phyloP scores from a whole-genome alignment of 2,888 invertebrate genomes.

The Tetragonula carbonaria region DNA sequence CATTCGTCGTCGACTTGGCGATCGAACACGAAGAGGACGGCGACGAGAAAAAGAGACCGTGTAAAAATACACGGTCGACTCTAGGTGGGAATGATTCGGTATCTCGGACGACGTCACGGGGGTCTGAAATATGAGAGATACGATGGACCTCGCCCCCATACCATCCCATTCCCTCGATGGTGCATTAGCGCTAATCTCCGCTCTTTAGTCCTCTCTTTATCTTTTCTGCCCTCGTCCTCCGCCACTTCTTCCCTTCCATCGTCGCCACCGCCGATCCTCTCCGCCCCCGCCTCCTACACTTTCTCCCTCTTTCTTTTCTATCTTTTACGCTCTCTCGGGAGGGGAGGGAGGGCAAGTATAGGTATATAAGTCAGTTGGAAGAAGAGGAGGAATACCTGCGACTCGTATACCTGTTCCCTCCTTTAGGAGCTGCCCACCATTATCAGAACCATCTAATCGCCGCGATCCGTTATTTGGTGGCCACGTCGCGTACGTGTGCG shows the following conservation, averaged over 20 bases:
- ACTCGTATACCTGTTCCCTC: constrained; percentile 49
- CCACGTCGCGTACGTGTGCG: constrained; percentile 29
- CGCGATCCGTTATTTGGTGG: constrained; percentile 79
- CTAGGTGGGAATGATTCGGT: constrained; percentile 84
- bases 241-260: constrained; percentile 55
- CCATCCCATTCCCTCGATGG: constrained; percentile 79
- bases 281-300: not conserved
- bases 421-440: constrained; percentile 39
- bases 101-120: constrained; percentile 83
- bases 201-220: constrained; percentile 84
- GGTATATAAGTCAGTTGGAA: not conserved
- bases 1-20: no score
- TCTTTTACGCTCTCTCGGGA: not conserved
- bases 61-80: constrained; percentile 79
- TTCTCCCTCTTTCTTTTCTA: not conserved
- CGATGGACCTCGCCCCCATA: constrained; percentile 80
- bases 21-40: constrained; percentile 33
- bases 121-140: constrained; percentile 84
- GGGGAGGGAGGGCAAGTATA: not conserved
- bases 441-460: constrained; percentile 78
- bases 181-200: constrained; percentile 84
- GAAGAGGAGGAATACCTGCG: not conserved
- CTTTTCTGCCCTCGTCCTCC: constrained; percentile 76
- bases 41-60: constrained; percentile 56
- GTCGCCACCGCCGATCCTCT: constrained; percentile 22